These are phyloP conservation scores for Drosophila aldrichi DNA, from an alignment of 2,888 invertebrate genomes.

Conservation along the genomic window DNA sequence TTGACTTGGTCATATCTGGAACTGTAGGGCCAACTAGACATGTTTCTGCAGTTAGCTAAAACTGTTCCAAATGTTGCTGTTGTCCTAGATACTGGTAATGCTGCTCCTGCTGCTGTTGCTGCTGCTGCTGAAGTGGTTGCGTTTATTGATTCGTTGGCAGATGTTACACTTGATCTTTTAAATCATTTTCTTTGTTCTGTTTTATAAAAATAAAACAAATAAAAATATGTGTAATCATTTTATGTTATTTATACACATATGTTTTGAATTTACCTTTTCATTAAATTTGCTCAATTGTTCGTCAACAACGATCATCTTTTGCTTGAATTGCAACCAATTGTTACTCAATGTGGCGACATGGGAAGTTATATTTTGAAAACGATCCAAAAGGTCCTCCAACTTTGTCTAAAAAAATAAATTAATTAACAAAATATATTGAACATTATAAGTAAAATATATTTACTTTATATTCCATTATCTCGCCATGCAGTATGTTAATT, in stretches of 20 bases:
- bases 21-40: not conserved
- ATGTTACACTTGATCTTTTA: conserved; percentile 5
- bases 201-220: not conserved
- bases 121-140: conserved; percentile 3
- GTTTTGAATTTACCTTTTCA: conserved; percentile 67
- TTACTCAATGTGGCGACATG: conserved; percentile 83
- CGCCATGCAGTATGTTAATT: conserved; percentile 75
- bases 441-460: not conserved
- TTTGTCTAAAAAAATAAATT: conserved; percentile 65
- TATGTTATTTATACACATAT: not conserved
- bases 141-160: not conserved
- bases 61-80: not conserved
- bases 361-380: conserved; percentile 82
- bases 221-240: not conserved
- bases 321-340: conserved; percentile 82
- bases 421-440: not conserved
- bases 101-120: not conserved
- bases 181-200: conserved; percentile 4
- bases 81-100: not conserved
- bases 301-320: conserved; percentile 71
- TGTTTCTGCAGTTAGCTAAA: not conserved
- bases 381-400: conserved; percentile 82
- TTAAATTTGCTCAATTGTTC: conserved; percentile 73
- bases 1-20: not conserved
- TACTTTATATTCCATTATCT: conserved; percentile 80